Base-by-base conservation (phyloP, 2,888 invertebrate genomes). In the Ceriagrion tenellum region DNA sequence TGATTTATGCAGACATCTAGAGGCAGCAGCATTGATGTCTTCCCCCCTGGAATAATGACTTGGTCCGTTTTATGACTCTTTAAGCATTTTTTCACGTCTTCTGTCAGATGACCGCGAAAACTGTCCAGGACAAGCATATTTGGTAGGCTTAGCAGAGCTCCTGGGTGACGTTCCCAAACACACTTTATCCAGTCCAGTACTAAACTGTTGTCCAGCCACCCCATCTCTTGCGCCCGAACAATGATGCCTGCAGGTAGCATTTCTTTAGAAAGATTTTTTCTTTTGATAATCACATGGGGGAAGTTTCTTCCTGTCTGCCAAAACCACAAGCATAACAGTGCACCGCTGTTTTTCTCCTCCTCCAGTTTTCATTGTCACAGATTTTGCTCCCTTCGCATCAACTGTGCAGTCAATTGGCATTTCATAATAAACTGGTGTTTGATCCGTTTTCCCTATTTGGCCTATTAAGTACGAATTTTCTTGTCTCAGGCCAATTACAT, bases 251-350 rank as follows among this genome's bases (percentile, higher is more conserved):
- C 63, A 63, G 23, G 63, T 63, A 63, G 23, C 4, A 16, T 63
- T 63, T 63, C 63, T 63, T 63, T 63, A 23, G 4, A 20, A 23
- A 23, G 23, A 13, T 23, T 63, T 63, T 63, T 63, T 63, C 63
- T 63, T 63, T 23, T 23, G 23, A 63, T 16, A 63, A 63, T 63
- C 63, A 63, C 20, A 63, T 63, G 63, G 63, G 10, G 63, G 63
- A 63, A 63, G 26, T 88, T 95, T 88, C 90, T 95, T 96, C 59
- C 97, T 23, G 23, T 63, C 63, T 63, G 63, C 63, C 63, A 63
- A 23, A 13, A 63, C 23, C 63, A 23, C 63, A n/a, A n/a, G n/a
- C n/a, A n/a, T n/a, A n/a, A n/a, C n/a, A n/a, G n/a, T n/a, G n/a
- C n/a, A n/a, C n/a, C 63, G 23, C 16, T 63, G 63, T 63, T 63